Base-by-base conservation (phyloP, 2,113 vertebrate genomes). In the Mustela nigripes region DNA sequence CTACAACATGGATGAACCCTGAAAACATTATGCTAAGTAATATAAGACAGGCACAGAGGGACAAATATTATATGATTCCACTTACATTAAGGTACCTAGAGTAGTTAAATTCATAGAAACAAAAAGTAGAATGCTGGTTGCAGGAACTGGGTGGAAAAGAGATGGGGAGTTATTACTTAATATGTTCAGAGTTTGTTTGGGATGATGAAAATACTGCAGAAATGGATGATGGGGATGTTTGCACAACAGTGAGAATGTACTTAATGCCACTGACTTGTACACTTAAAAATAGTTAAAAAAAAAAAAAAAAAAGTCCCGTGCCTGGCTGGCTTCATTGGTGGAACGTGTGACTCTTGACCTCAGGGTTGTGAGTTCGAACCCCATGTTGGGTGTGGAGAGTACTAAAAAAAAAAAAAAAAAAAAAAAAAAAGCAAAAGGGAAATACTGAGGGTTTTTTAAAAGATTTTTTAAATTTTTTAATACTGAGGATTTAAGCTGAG, bases 181-280 rank as follows among this genome's bases (percentile, higher is more conserved):
- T 26, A 73, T 67, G 93, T 36, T 62, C 60, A 28, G 71, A 94
- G 63, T 81, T 94, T 53, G 53, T 81, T 94, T 63, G 91, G 69
- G 56, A 74, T 63, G 33, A 76, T 12, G 24, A 63, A 73, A 73
- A 53, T 74, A 73, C 8, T 62, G 24, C 50, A 11, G 33, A 73
- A 73, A 18, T 12, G 19, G 53, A 73, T 22, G 19, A 74, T 3
- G 4, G 73, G 5, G 60, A 45, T 7, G 24, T 39, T 22, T 45
- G 62, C 62, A 48, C 18, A 74, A 56, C 45, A 53, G 39, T 39
- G 65, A 73, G 42, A 53, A n/a, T 19, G 42, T 53, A 53, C 26
- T 42, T 74, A 73, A 63, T 42, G 31, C 33, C 65, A 89, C 26
- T 71, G 56, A 63, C 63, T 2, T 74, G 26, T 33, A 39, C 21